A percentile compares a stretch with the other conserved stretches of the same genome.
phyloP scores from a whole-genome alignment of 2,113 vertebrate species.

The Thunnus maccoyii region DNA sequence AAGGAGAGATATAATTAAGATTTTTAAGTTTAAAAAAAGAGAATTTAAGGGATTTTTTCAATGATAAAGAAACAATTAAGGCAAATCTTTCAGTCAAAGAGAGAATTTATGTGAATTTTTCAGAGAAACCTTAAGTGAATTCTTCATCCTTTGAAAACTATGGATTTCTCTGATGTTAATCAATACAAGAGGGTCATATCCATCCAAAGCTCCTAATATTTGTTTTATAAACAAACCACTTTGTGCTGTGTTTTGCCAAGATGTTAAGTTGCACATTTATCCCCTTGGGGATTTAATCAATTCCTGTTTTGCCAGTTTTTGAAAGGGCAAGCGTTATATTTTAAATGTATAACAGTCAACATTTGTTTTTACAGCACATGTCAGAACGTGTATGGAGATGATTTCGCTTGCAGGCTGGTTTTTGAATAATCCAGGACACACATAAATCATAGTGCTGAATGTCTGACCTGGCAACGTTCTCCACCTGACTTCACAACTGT shows the following conservation, averaged over 20 bases:
- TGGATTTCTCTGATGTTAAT: background rate
- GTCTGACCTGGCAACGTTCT: conserved; percentile 61
- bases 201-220: background rate
- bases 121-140: too few species aligned
- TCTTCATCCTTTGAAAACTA: background rate
- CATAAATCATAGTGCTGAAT: conserved; percentile 58
- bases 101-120: background rate
- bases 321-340: background rate
- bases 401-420: conserved; percentile 40
- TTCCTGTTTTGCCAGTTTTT: conserved; percentile 13
- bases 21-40: background rate
- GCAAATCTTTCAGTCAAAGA: background rate
- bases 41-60: background rate
- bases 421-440: conserved; percentile 37
- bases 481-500: conserved; percentile 66
- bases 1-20: background rate
- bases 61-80: background rate
- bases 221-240: conserved; percentile 11
- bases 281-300: background rate
- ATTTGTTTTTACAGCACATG: conserved; percentile 29
- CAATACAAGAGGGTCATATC: background rate
- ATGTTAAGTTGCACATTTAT: background rate
- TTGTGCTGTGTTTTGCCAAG: background rate
- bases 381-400: conserved; percentile 20
- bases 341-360: background rate